phyloP scores from a whole-genome alignment of 2,888 invertebrate species.

The Dolomedes plantarius region DNA sequence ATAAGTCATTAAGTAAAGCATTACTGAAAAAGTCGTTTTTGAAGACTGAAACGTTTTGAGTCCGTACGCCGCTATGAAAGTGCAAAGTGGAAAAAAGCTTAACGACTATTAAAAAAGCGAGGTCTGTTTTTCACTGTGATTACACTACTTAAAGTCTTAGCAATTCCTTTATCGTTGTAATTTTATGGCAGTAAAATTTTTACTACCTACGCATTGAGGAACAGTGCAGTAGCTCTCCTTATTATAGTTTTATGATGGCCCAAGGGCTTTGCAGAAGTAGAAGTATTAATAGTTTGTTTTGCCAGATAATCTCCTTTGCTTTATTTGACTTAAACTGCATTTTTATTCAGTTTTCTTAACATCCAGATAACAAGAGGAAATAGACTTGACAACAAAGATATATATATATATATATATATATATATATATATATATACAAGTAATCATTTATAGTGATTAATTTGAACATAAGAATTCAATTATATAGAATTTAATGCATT shows the following conservation, averaged over 20 bases:
- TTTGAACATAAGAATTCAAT: no score
- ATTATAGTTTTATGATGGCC: conserved; percentile 39
- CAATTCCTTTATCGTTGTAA: conserved; percentile 55
- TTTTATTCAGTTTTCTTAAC: neutral
- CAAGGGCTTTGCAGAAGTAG: neutral
- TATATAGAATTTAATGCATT: no score
- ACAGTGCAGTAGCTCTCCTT: conserved; percentile 31
- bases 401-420: no score
- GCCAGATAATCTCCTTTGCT: conserved; percentile 33
- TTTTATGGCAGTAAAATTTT: conserved; percentile 63
- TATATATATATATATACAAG: no score
- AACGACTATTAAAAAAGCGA: conserved; percentile 48
- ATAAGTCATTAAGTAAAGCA: conserved; percentile 44
- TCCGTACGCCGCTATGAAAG: conserved; percentile 24
- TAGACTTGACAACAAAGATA: conserved; percentile 4
- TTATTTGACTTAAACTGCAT: conserved; percentile 33
- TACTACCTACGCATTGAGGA: conserved; percentile 43
- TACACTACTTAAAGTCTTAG: conserved; percentile 57
- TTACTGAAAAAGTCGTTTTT: neutral
- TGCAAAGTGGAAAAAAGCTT: conserved; percentile 34
- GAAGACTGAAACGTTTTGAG: neutral
- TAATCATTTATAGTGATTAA: no score
- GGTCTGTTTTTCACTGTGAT: conserved; percentile 54
- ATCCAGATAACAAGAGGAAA: neutral
- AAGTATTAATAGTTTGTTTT: conserved; percentile 49